phyloP scores from a whole-genome alignment of 2,113 vertebrate genomes.

The Spilogale gracilis region DNA sequence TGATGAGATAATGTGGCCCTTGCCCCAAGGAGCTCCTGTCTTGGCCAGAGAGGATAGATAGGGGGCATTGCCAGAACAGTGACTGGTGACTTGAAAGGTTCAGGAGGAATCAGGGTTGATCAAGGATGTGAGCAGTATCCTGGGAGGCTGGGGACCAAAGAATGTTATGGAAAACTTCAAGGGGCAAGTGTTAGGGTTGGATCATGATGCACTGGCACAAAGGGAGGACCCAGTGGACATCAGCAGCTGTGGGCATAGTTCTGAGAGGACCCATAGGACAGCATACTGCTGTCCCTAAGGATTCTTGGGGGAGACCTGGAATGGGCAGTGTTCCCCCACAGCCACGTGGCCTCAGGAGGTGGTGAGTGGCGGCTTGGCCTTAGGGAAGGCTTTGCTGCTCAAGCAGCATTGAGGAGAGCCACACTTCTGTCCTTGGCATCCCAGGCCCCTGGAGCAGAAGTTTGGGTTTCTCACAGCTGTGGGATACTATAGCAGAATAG shows the following conservation, averaged over 20 bases:
- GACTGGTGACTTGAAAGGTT: not conserved
- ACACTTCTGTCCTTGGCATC: not conserved
- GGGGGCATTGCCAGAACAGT: not conserved
- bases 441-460: not conserved
- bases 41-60: not conserved
- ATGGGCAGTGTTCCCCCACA: not conserved
- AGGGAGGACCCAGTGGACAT: not conserved
- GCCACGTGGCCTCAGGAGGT: not conserved
- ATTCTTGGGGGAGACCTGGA: not conserved
- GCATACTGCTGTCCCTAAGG: not conserved
- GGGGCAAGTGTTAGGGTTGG: not conserved
- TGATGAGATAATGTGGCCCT: not conserved
- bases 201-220: not conserved
- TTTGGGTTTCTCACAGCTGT: not conserved
- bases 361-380: not conserved
- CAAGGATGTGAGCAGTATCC: not conserved
- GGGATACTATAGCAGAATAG: not conserved
- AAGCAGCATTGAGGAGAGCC: not conserved
- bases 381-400: not conserved
- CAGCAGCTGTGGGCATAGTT: constrained; percentile 1
- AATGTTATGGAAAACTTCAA: not conserved
- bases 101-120: not conserved
- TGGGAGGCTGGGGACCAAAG: not conserved
- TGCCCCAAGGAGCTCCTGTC: not conserved
- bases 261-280: not conserved